Evolutionary conservation across 2,888 invertebrate species (phyloP), one percentile per base, ranked within the genome.

Genomic region (Didymodactylos carnosus): DNA sequence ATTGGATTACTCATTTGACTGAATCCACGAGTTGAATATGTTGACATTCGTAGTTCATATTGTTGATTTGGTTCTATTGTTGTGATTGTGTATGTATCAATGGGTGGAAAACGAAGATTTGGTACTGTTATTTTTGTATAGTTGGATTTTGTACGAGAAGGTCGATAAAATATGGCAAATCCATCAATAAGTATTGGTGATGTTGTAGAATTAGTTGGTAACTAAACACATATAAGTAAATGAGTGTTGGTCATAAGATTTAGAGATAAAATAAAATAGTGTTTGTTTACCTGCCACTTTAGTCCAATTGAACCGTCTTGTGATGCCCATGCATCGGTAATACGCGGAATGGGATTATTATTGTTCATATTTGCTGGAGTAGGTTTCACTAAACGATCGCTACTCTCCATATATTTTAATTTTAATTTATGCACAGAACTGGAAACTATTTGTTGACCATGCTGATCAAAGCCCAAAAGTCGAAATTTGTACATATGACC

Each of bases 1-100:
- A 74, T 74, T 39, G 74, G n/a, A 46, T 74, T 74, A 39, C 74
- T 74, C 39, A 74, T 71, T 27, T 53, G 35, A 39, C 74, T 71
- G 23, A 74, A 74, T 23, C 71, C 74, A n/a, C 71, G 53, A n/a
- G 53, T 69, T 25, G 71, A 71, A 72, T 74, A 74, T 19, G 53
- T 53, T 10, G 74, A 41, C 74, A 74, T 71, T 40, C 71, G 53
- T 13, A 74, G 41, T 41, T 74, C 71, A 70, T 74, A 74, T 46
- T 74, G 71, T 11, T 49, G 27, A 23, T 71, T 35, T 14, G 29
- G 8, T 39, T 71, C 62, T 27, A 74, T 39, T 49, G 62, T 71
- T 39, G 74, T 53, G 25, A 74, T 72, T 35, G 71, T 46, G 40
- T 62, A 74, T 7, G 74, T 70, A 23, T 74, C 71, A n/a, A 43